Evolutionary conservation across 1,140 invertebrate species (phyloP).

Genomic region (Glomeris maerens): DNA sequence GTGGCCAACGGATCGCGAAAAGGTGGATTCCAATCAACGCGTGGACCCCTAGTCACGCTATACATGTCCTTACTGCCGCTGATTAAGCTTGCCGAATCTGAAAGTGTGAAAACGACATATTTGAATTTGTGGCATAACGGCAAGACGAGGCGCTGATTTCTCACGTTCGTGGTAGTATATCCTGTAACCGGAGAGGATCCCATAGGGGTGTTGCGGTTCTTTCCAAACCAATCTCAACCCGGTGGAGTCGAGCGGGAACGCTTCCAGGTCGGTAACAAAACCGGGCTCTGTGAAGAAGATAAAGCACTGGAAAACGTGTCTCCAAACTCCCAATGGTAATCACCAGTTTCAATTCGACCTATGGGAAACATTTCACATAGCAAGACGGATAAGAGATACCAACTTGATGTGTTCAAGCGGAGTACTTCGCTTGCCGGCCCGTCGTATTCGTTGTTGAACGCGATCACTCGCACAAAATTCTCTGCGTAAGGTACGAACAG

Average conservation of each 20-base stretch:
- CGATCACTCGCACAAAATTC: slow-evolving; percentile 77
- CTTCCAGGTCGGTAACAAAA: slow-evolving; percentile 67
- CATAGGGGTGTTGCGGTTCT: slow-evolving; percentile 82
- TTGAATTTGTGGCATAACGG: too few relatives aligned
- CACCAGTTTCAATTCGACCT: too few relatives aligned
- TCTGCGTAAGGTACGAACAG: slow-evolving; percentile 78
- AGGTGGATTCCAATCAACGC: slow-evolving; percentile 54
- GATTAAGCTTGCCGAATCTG: slow-evolving; percentile 1
- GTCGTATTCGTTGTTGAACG: slow-evolving; percentile 75
- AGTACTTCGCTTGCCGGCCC: slow-evolving; percentile 75
- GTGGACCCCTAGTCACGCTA: slow-evolving; percentile 33
- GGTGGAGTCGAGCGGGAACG: slow-evolving; percentile 69
- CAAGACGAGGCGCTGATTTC: too few relatives aligned
- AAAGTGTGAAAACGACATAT: too few relatives aligned
- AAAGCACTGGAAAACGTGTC: too few relatives aligned
- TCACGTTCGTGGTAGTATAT: slow-evolving; percentile 74
- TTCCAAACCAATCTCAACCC: slow-evolving; percentile 81
- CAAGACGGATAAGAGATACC: too few relatives aligned
- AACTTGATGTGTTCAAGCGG: slow-evolving; percentile 77
- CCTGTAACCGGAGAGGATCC: slow-evolving; percentile 78
- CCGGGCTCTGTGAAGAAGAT: too few relatives aligned
- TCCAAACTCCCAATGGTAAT: too few relatives aligned
- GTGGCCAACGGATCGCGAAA: slow-evolving; percentile 58
- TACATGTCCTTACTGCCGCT: slow-evolving; percentile 15
- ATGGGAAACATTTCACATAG: too few relatives aligned